A percentile compares a stretch with the other conserved stretches of the same genome.
Conservation (phyloP, 2,888 invertebrate species). For the Schizaphis graminum region DNA sequence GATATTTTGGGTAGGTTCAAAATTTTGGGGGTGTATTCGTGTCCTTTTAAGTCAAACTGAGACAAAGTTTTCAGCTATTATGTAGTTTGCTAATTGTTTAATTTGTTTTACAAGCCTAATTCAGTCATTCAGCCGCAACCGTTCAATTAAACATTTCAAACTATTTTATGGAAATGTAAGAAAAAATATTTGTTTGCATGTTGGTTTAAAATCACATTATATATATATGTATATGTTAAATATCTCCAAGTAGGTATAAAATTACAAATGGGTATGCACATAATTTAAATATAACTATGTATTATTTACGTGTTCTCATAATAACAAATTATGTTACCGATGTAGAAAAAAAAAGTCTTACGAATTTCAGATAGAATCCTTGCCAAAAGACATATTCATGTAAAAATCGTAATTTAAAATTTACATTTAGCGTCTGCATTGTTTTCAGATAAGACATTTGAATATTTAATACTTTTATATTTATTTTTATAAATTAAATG, state of each 20-base stretch:
- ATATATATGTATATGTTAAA: neutral
- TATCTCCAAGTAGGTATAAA: neutral
- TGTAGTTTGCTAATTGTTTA: conserved; percentile 47
- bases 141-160: conserved; percentile 31
- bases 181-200: neutral
- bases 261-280: neutral
- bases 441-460: neutral
- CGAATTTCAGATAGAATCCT: neutral
- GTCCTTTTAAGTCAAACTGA: conserved; percentile 33
- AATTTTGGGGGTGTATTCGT: conserved; percentile 12
- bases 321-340: neutral
- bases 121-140: neutral
- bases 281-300: neutral
- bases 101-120: conserved; percentile 16
- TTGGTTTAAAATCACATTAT: neutral
- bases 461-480: neutral
- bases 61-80: conserved; percentile 49
- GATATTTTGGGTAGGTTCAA: conserved; percentile 29
- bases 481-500: neutral
- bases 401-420: neutral
- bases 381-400: neutral
- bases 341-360: neutral
- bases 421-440: neutral
- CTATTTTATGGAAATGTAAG: neutral
- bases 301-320: neutral